A percentile compares a stretch with the other conserved stretches of the same genome.
These are phyloP conservation scores for Pangasius mekongensis DNA, from an alignment of 2,797 vertebrate genomes.

Conservation along the genomic window DNA sequence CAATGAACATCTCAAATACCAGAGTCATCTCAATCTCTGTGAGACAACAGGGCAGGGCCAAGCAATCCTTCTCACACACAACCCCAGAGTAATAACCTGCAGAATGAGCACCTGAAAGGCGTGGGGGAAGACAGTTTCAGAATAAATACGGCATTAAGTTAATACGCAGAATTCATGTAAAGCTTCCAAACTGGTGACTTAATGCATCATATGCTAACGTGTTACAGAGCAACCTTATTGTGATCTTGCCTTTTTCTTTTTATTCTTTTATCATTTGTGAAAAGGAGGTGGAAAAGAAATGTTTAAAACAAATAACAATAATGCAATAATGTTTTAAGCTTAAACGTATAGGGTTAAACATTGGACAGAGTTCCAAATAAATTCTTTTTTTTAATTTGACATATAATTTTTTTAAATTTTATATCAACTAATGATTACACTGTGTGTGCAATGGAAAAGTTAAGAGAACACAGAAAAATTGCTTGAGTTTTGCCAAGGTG, in stretches of 20 bases:
- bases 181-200: neutral
- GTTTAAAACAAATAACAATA: no score
- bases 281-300: neutral
- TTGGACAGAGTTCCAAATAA: no score
- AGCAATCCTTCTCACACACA: constrained; percentile 73
- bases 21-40: constrained; percentile 91
- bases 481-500: no score
- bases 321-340: neutral
- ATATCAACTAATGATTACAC: no score
- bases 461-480: no score
- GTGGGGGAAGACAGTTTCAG: neutral
- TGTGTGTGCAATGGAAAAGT: no score
- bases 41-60: constrained; percentile 80
- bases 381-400: no score
- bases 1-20: constrained; percentile 88
- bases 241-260: neutral
- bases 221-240: neutral
- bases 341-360: neutral
- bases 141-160: neutral
- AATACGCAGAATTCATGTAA: neutral
- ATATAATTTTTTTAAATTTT: no score
- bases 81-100: constrained; percentile 83
- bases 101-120: constrained; percentile 78
- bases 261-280: neutral
- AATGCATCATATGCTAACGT: neutral